These are phyloP conservation scores for Apteryx owenii DNA, from an alignment of 2,113 vertebrate genomes.

Conservation along the genomic window DNA sequence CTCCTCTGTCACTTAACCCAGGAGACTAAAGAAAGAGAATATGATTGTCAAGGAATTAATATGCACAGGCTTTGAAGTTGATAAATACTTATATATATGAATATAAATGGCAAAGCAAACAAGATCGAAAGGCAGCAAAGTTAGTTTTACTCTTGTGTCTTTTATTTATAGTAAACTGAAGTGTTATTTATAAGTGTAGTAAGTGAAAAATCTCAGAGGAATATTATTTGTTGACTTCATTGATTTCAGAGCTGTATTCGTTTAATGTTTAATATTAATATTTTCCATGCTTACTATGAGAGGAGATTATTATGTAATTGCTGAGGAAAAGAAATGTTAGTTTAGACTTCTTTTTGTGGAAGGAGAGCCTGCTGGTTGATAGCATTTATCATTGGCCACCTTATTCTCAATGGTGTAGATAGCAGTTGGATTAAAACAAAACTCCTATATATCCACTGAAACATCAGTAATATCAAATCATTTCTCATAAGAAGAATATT, in stretches of 20 bases:
- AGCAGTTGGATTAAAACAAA: neutral
- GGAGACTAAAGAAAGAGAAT: neutral
- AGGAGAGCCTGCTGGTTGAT: neutral
- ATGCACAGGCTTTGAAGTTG: neutral
- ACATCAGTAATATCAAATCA: neutral
- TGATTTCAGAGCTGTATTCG: neutral
- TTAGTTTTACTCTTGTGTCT: neutral
- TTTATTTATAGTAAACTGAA: neutral
- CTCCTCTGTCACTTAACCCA: neutral
- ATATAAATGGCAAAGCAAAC: neutral
- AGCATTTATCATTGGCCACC: neutral
- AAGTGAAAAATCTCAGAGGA: neutral
- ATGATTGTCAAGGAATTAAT: neutral
- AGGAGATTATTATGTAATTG: neutral
- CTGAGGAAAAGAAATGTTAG: neutral
- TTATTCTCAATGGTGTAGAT: neutral
- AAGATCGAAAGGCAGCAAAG: neutral
- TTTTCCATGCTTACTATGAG: neutral
- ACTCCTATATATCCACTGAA: neutral
- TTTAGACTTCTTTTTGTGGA: neutral
- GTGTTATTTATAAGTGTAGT: neutral
- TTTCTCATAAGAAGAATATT: neutral
- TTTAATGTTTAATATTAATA: neutral
- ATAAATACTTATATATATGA: neutral
- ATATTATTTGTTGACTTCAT: neutral